Evolutionary conservation across 2,113 vertebrate species (phyloP), one percentile per base, ranked within the genome.

Genomic region (Nanorana parkeri): DNA sequence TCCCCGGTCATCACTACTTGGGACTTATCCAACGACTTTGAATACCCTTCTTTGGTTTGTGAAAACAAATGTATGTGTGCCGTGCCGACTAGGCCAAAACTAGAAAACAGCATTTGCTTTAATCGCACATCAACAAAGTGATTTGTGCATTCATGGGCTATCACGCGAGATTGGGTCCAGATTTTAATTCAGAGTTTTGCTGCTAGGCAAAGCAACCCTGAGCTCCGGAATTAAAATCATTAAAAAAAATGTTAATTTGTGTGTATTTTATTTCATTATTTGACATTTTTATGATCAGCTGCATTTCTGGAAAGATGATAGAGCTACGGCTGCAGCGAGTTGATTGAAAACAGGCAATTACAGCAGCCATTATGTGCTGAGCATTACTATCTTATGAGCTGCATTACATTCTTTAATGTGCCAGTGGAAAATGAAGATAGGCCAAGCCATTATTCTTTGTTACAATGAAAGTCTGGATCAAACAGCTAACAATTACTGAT

Each of bases 321-420:
- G 64, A 83, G 63, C 64, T 21, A 15, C 6, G 72, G 52, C 80
- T 83, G 80, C 51, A 68, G 52, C n/a, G 26, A 24, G 17, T 63
- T 83, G 80, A 83, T 83, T 83, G 80, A 83, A 76, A 83, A 76
- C 72, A 83, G 80, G 72, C 80, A 83, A 83, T 83, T 83, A 83
- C 29, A 51, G 61, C 63, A 56, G 19, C 72, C 80, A 76, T 83
- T 83, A 83, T 83, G 72, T 61, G 63, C 68, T 19, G 64, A 75
- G 72, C 72, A 60, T 68, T 60, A 47, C 72, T 83, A 83, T 83
- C 80, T 76, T 76, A 83, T 64, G 80, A 68, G 80, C 61, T 58
- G 80, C 72, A 76, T 76, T 83, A 75, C 80, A 76, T 76, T 75
- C 72, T 83, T 75, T 83, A 83, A 83, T 83, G 80, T 83, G 80